A percentile compares a stretch with the other conserved stretches of the same genome.
Evolutionary conservation across 1,140 invertebrate genomes (phyloP).

Genomic region (Cephus cinctus): DNA sequence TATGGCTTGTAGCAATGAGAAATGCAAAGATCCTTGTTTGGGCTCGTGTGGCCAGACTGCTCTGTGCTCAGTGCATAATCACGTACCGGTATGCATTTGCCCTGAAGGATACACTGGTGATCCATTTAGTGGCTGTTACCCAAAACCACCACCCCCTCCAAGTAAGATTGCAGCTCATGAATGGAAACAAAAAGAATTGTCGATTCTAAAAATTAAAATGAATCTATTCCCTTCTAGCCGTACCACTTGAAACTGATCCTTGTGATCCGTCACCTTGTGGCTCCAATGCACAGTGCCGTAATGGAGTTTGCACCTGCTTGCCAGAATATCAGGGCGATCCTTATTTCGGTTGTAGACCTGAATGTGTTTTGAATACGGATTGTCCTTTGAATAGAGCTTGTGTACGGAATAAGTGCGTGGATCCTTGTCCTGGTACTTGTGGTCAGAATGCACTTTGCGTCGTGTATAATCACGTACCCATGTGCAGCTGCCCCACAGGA

Average conservation of each 20-base stretch:
- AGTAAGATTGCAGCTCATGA: constrained; percentile 43
- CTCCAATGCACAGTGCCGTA: constrained; percentile 66
- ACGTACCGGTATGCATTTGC: constrained; percentile 65
- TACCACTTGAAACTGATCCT: constrained; percentile 56
- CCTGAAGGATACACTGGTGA: constrained; percentile 64
- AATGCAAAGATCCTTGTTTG: constrained; percentile 70
- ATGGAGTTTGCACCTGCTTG: constrained; percentile 62
- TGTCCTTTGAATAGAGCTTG: constrained; percentile 65
- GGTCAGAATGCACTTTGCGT: constrained; percentile 64
- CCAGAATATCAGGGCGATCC: constrained; percentile 65
- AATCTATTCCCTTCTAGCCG: constrained; percentile 45
- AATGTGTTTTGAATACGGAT: constrained; percentile 66
- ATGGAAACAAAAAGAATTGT: constrained; percentile 9
- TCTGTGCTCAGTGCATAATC: constrained; percentile 62
- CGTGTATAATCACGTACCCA: constrained; percentile 66
- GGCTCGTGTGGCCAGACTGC: constrained; percentile 67
- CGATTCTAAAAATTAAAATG: constrained; percentile 29
- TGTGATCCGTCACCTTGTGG: constrained; percentile 73
- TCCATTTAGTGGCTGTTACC: constrained; percentile 63
- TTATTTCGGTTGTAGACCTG: constrained; percentile 63
- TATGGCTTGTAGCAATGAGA: constrained; percentile 59
- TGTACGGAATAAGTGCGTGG: constrained; percentile 66
- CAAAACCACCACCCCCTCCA: constrained; percentile 42
- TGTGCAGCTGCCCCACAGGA: constrained; percentile 63
- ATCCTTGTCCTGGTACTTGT: constrained; percentile 70